Evolutionary conservation across 2,797 vertebrate species (phyloP).

Genomic region (Danio aesculapii): DNA sequence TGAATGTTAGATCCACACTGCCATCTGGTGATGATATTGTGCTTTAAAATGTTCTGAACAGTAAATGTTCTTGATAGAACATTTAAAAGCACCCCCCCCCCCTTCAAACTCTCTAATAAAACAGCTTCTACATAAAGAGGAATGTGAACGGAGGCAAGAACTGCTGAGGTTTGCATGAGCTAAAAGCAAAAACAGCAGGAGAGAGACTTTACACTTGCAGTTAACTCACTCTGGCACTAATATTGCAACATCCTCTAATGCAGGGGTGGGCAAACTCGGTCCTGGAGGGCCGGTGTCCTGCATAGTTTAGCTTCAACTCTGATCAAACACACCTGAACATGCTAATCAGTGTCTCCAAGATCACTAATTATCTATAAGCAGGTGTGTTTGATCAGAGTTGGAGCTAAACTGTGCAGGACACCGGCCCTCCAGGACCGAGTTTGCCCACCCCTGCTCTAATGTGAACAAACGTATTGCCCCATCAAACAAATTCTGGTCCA

Average conservation of each 20-base stretch:
- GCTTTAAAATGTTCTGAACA: neutral
- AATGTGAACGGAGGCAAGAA: constrained; percentile 19
- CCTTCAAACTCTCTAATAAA: constrained; percentile 23
- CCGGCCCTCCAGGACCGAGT: no score
- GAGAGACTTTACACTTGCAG: neutral
- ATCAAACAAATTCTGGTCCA: neutral
- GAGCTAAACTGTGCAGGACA: no score
- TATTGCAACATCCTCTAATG: constrained; percentile 1
- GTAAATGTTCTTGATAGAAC: neutral
- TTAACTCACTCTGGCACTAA: constrained; percentile 15
- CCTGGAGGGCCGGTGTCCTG: no score
- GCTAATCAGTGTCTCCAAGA: no score
- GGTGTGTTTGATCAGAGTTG: no score
- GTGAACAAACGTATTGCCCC: neutral
- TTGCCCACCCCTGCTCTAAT: no score
- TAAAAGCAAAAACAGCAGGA: constrained; percentile 40
- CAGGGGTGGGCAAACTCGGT: no score
- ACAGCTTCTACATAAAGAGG: constrained; percentile 19
- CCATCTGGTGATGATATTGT: constrained; percentile 36
- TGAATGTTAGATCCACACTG: constrained; percentile 14
- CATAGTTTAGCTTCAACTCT: no score
- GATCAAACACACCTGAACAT: no score
- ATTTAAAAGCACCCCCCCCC: neutral
- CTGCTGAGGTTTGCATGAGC: constrained; percentile 37
- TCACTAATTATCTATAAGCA: no score